Base-by-base conservation (phyloP, 2,888 invertebrate genomes). In the Galerucella pusilla region DNA sequence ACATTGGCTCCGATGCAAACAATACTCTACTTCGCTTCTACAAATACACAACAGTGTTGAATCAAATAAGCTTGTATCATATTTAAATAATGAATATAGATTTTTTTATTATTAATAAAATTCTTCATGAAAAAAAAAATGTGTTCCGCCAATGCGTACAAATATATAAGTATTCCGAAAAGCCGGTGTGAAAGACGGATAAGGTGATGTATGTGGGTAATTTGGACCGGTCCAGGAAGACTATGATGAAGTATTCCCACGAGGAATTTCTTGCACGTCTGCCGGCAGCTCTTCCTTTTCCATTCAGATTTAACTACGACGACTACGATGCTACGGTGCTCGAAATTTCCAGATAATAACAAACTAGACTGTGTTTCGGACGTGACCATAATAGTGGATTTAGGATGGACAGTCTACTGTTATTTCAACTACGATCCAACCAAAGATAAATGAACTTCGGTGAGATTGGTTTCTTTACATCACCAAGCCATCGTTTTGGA, bases 151-250 rank as follows among this genome's bases (percentile, higher is more conserved):
- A 59, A 66, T 72, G 72, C 6, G 10, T 16, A 45, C 35, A 49
- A 61, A 71, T 64, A 79, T 79, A 81, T 82, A 80, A 80, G 81
- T 78, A 84, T 84, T 83, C 83, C 75, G 79, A 52, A 60, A 71
- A 76, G 76, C 70, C 75, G 79, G 81, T 84, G 84, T 80, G 77
- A 72, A 79, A 82, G 85, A 84, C 84, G 82, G 80, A 81, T 76
- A 81, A 63, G 79, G 75, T 86, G 86, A 86, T 85, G 84, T 85
- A 86, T 86, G 83, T 82, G 81, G 80, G 84, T 81, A 85, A 85
- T 85, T 85, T 84, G 80, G 83, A 80, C 83, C 82, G 84, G 85
- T 85, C 86, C 85, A 81, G 80, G 79, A 80, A 82, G 81, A 81
- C 82, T 82, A 86, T 86, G 86, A 86, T 85, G 79, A 82, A 86